Evolutionary conservation across 64 coral and sea anemone species (phyloP).

Genomic region (Orbicella faveolata): DNA sequence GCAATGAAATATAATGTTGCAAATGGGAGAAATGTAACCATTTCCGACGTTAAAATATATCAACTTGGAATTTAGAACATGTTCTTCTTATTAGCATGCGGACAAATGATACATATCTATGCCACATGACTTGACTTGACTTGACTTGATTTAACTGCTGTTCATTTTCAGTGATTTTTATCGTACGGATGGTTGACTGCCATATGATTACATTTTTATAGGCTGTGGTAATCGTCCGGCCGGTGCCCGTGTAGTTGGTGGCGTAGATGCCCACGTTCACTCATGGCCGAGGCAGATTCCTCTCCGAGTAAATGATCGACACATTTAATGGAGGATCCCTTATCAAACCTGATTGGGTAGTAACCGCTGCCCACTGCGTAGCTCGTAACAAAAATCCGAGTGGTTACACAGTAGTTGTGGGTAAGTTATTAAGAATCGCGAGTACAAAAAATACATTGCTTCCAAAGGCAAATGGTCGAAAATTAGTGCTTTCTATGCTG

Average conservation of each 20-base stretch:
- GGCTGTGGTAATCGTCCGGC: background rate
- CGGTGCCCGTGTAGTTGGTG: background rate
- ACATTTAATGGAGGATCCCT: conserved; percentile 51
- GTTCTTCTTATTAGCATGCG: too few relatives aligned
- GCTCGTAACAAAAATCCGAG: conserved; percentile 10
- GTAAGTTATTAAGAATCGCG: background rate
- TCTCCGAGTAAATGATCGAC: background rate
- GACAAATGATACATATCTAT: too few relatives aligned
- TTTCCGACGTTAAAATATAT: too few relatives aligned
- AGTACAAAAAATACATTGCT: too few relatives aligned
- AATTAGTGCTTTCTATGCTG: too few relatives aligned
- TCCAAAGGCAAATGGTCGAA: too few relatives aligned
- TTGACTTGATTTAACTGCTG: too few relatives aligned
- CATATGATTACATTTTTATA: background rate
- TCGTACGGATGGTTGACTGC: background rate
- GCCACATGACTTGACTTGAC: too few relatives aligned
- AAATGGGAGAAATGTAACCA: too few relatives aligned
- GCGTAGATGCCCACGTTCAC: conserved; percentile 30
- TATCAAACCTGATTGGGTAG: background rate
- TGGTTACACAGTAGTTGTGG: conserved; percentile 16
- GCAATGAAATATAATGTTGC: too few relatives aligned
- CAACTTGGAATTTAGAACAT: too few relatives aligned
- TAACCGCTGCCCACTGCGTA: conserved; percentile 61
- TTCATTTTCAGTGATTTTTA: too few relatives aligned
- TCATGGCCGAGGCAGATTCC: conserved; percentile 83